A percentile compares a stretch with the other conserved stretches of the same genome.
These are phyloP conservation scores for Aplidium turbinatum DNA, from an alignment of 23 tunicate genomes.

Conservation along the genomic window DNA sequence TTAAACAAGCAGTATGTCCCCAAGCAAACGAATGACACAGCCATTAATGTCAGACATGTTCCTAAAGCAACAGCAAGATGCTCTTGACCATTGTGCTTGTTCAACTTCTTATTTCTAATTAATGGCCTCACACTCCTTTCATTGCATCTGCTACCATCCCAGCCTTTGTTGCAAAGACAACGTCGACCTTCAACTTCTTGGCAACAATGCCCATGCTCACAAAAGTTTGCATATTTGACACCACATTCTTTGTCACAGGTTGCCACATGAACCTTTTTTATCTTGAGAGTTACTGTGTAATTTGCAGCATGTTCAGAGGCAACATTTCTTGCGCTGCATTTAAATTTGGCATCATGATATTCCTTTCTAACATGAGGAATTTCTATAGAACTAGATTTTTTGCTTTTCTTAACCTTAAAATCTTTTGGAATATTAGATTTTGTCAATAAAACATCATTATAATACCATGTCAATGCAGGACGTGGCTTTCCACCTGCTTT, in stretches of 20 bases:
- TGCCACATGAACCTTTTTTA: background rate
- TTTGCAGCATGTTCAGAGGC: background rate
- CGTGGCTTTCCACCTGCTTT: conserved; percentile 28
- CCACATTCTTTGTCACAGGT: too few species aligned
- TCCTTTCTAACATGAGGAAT: background rate
- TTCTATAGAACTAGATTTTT: conserved; percentile 2
- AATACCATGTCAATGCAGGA: conserved; percentile 31
- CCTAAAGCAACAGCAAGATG: conserved; percentile 20
- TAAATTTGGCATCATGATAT: background rate
- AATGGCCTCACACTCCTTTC: background rate
- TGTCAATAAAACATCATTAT: background rate
- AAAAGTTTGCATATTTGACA: background rate
- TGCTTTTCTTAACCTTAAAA: conserved; percentile 2
- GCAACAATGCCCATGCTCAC: conserved; percentile 8
- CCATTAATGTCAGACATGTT: conserved; percentile 20
- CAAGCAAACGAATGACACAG: conserved; percentile 15
- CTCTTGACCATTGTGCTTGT: conserved; percentile 2
- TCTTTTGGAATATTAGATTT: conserved; percentile 22
- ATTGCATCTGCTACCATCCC: conserved; percentile 7
- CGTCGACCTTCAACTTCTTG: background rate
- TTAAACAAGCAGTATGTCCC: conserved; percentile 30
- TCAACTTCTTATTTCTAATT: too few species aligned
- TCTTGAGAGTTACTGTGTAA: background rate
- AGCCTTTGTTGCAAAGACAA: conserved; percentile 10
- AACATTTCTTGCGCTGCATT: conserved; percentile 24